Evolutionary conservation across 2,113 vertebrate genomes (phyloP), one percentile per base, ranked within the genome.

Genomic region (Nibea albiflora): DNA sequence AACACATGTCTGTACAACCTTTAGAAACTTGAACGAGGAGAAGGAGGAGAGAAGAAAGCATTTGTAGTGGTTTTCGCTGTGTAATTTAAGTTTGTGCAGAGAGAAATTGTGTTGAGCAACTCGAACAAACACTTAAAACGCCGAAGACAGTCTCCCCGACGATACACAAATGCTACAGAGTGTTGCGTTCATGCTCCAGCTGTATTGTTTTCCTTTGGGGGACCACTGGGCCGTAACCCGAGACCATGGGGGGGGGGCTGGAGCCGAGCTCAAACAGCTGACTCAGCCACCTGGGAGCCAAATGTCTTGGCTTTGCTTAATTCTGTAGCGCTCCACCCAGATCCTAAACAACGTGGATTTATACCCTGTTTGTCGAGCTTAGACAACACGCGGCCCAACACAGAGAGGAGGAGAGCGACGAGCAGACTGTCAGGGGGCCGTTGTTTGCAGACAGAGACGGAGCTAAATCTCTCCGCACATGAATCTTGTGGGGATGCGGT

Each of bases 251-350:
- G 54, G 12, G 54, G 67, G 84, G 76, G 72, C 72, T 56, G 52
- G 75, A 90, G 82, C 76, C 26, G 52, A 79, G 76, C 81, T 31
- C 52, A 84, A 91, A 89, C 81, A 84, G 89, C 90, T 91, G 92
- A 94, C 85, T 93, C 90, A 90, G 90, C 81, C 90, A 92, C 92
- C 88, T 88, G 85, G 89, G 88, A 93, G 90, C 88, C 91, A 90
- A 93, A 90, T 77, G 86, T 85, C 90, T 91, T 85, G 86, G 88
- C 85, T 88, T 88, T 76, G 83, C 86, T 92, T 80, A 78, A 90
- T 92, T 83, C 89, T 83, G 82, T 77, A 63, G 89, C 7, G 62
- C 90, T 92, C 87, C 92, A 83, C 90, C 90, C 86, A 85, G 75
- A 92, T 81, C 84, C 90, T 52, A 87, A 94, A 91, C 88, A 89